Evolutionary conservation across 2,113 vertebrate genomes (phyloP).

Genomic region (Bubo blakistoni): DNA sequence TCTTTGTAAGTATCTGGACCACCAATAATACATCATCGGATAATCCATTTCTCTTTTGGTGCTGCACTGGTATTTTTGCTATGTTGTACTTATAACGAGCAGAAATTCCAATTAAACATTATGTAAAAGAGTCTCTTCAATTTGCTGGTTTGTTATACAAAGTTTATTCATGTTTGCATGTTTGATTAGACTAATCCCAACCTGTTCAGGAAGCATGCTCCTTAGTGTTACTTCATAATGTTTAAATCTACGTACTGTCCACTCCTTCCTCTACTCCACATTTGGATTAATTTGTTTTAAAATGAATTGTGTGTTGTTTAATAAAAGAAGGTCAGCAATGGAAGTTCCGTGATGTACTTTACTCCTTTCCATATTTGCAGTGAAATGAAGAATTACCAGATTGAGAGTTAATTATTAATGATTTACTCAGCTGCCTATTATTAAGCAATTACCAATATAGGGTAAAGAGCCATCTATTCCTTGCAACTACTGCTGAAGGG

Average conservation of each 20-base stretch:
- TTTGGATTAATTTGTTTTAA: rapidly evolving
- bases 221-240: not conserved
- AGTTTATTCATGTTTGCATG: not conserved
- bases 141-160: not conserved
- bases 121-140: not conserved
- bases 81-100: not conserved
- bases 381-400: not conserved
- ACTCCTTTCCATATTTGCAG: not conserved
- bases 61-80: not conserved
- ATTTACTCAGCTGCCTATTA: not conserved
- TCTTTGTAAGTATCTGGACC: not conserved
- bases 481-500: not conserved
- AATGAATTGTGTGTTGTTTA: not conserved
- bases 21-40: not conserved
- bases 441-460: not conserved
- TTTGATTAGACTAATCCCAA: not conserved
- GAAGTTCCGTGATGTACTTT: not conserved
- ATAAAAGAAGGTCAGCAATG: not conserved
- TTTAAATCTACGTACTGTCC: not conserved
- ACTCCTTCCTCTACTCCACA: not conserved
- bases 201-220: not conserved
- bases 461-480: not conserved
- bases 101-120: not conserved
- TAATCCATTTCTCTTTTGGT: not conserved
- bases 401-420: not conserved